Evolutionary conservation across 2,888 invertebrate species (phyloP), one percentile per base, ranked within the genome.

Genomic region (Odiellus spinosus): DNA sequence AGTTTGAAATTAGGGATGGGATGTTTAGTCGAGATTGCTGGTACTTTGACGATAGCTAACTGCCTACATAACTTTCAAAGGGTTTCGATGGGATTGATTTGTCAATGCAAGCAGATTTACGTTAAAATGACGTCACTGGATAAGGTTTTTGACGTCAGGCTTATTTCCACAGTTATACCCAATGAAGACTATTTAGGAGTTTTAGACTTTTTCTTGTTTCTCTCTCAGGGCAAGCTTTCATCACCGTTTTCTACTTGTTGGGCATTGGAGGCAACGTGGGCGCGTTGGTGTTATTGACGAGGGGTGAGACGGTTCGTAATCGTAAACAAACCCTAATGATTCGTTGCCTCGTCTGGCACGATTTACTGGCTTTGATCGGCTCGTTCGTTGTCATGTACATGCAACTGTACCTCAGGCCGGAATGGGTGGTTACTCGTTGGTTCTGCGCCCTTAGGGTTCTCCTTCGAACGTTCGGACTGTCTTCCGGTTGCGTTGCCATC

Each of bases 401-500:
- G 38, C 68, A 68, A 46, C 61, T 67, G 50, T 66, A 66, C 54
- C 54, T 67, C n/a, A 59, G 67, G 6, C 55, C 63, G n/a, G 56
- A 65, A 32, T 64, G 68, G 53, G 60, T 63, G 42, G 59, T 61
- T 41, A 66, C 69, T 47, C 68, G 70, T 54, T 67, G 67, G 59
- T 73, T 73, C 62, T 82, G 82, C 66, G 73, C 71, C 32, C 65
- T 75, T 53, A 72, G 80, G 55, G 82, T 86, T 5, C 68, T 82
- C 45, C 76, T 83, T 68, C 73, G 86, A 50, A 76, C 80, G 56
- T 86, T 86, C 67, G 87, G 86, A 42, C 72, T 86, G 49, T 83
- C 83, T 60, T 84, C 85, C 56, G 86, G 85, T 39, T 82, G 83
- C 67, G 83, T 86, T 58, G 84, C 86, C 18, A 77, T 83, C 60